Base-by-base conservation (phyloP, 2,113 vertebrate species). In the Mobula hypostoma region DNA sequence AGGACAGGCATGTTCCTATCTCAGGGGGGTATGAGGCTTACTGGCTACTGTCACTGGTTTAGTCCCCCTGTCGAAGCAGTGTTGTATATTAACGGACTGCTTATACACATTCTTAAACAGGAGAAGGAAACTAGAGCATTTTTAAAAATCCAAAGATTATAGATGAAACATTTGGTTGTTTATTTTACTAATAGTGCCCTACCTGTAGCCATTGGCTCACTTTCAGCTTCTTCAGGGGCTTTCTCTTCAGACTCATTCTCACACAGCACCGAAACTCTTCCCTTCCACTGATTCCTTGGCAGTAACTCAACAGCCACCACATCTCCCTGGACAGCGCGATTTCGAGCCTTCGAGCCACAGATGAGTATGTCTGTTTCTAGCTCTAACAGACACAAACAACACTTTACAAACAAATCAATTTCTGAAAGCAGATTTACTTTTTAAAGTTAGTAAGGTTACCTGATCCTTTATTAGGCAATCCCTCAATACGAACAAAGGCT, bases 171-270 rank as follows among this genome's bases (percentile, higher is more conserved):
- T 17, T n/a, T 56, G 58, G 27, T n/a, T 63, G 27, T 15, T 29
- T 63, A 0, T 6, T 88, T 88, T 1, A 29, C 29, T 11, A 88
- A 61, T n/a, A 19, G n/a, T 7, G 1, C 66, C 24, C 56, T 94
- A 99, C 99, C 99, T 96, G 99, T 98, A 0, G 98, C 97, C 97
- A 99, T 97, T 9, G 97, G 97, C 83, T 98, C 97, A 0, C 96
- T 97, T 0, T 96, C 96, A 40, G 91, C 94, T 40, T 98, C 98
- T 21, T 97, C 97, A 0, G 94, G 95, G 27, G 95, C 78, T 96
- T 96, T 98, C 70, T 98, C 98, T 0, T 98, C 98, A 0, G 93
- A 94, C 79, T 97, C 97, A 0, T 96, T 97, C 94, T 98, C 98
- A 7, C 97, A 97, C 95, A 99, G 97, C 0, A 98, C 97, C 0